Percentiles rank a stretch among this genome's conserved stretches.
Conservation (phyloP, 2,888 invertebrate genomes). For the Sarcophaga subvicina region DNA sequence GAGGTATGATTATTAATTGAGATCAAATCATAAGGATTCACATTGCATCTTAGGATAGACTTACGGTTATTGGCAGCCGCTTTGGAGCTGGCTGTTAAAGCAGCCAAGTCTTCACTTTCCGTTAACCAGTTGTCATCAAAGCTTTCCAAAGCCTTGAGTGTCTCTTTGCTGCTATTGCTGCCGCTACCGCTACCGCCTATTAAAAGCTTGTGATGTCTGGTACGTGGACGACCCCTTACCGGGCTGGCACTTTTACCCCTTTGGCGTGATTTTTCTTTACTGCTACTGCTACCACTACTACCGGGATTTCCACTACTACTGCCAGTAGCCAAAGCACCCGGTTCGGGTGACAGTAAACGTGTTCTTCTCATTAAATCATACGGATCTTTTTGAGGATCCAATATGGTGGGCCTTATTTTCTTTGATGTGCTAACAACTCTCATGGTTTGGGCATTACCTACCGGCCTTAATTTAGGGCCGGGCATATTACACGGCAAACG, state of each 20-base stretch:
- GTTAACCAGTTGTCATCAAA: slow-evolving; percentile 78
- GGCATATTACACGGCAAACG: slow-evolving; percentile 81
- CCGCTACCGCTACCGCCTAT: background rate
- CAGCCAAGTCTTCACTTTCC: slow-evolving; percentile 75
- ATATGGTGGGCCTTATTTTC: slow-evolving; percentile 85
- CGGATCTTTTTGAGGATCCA: slow-evolving; percentile 87
- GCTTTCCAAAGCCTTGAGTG: slow-evolving; percentile 72
- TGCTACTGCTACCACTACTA: slow-evolving; percentile 60
- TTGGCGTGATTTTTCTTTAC: slow-evolving; percentile 76
- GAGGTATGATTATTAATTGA: slow-evolving; percentile 81
- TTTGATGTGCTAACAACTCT: slow-evolving; percentile 83
- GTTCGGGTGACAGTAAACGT: slow-evolving; percentile 86
- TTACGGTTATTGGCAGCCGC: slow-evolving; percentile 80
- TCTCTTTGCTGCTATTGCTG: slow-evolving; percentile 78
- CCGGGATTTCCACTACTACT: slow-evolving; percentile 57
- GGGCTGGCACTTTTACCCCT: slow-evolving; percentile 84
- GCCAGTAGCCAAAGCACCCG: slow-evolving; percentile 63
- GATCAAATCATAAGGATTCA: slow-evolving; percentile 92
- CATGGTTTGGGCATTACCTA: slow-evolving; percentile 86
- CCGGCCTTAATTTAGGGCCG: slow-evolving; percentile 73
- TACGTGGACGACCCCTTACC: slow-evolving; percentile 83
- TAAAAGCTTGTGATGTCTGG: slow-evolving; percentile 78
- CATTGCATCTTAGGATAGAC: slow-evolving; percentile 91
- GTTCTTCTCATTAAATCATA: slow-evolving; percentile 92
- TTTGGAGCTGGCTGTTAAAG: slow-evolving; percentile 48